Percentiles rank a stretch among this genome's conserved stretches.
Conservation (phyloP, 2,113 vertebrate species). For the Phyllopteryx taeniolatus region DNA sequence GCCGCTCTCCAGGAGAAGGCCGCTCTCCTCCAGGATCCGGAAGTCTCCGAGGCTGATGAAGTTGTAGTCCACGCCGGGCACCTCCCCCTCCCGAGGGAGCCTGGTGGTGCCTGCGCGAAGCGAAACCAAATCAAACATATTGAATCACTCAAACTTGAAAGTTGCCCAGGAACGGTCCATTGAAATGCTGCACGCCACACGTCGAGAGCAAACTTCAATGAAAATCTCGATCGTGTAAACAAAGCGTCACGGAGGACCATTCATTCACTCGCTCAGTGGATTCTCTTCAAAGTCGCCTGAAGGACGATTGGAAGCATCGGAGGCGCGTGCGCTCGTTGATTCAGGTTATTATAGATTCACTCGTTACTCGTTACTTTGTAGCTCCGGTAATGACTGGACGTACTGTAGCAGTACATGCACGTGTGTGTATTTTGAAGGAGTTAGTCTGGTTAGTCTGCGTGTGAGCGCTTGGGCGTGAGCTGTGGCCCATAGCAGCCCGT, state of each 20-base stretch:
- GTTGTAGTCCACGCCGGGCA: conserved; percentile 97
- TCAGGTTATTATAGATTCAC: conserved; percentile 31
- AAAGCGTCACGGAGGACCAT: conserved; percentile 23
- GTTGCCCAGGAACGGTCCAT: conserved; percentile 14
- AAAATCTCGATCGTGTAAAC: conserved; percentile 29
- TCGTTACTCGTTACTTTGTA: too few species aligned
- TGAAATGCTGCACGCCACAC: conserved; percentile 1
- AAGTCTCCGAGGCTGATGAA: conserved; percentile 97
- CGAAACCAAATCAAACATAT: neutral
- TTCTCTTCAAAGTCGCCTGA: conserved; percentile 17
- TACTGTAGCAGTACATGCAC: too few species aligned
- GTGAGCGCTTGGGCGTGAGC: too few species aligned
- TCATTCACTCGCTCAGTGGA: conserved; percentile 13
- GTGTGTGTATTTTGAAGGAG: too few species aligned
- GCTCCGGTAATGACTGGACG: too few species aligned
- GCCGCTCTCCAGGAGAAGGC: conserved; percentile 93
- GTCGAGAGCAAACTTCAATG: conserved; percentile 5
- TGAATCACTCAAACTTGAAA: conserved; percentile 1
- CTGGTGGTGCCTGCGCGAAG: conserved; percentile 86
- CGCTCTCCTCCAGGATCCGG: conserved; percentile 92
- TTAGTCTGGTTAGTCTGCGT: too few species aligned
- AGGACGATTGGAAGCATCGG: conserved; percentile 6
- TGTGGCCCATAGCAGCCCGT: too few species aligned
- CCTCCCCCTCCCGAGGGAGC: conserved; percentile 92
- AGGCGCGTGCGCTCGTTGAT: neutral